Base-by-base conservation (phyloP, 2,113 vertebrate genomes). In the Odobenus rosmarus region DNA sequence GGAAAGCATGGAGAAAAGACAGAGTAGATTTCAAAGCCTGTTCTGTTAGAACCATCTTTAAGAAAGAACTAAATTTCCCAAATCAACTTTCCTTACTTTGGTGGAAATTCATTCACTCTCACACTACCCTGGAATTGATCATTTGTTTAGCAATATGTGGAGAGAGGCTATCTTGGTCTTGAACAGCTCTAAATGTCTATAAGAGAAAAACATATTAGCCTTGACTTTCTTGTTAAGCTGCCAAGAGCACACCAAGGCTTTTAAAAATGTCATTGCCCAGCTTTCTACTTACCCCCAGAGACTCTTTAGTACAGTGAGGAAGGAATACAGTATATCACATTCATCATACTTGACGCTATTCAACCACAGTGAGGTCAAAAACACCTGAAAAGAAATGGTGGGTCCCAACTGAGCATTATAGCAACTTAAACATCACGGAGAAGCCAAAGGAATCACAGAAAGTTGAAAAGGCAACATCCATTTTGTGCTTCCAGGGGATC, bases 231-330 rank as follows among this genome's bases (percentile, higher is more conserved):
- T 95, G 94, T 97, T 98, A 98, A 98, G 39, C 81, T 98, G 77
- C 86, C 6, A 67, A 97, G 84, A 97, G 82, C 64, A 93, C 76
- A 96, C 83, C 39, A 53, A 51, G 14, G 18, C 88, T 98, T 98
- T 97, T 97, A 57, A 96, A 97, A 98, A 98, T 98, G 96, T 95
- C 98, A 97, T 95, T 1, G 23, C 79, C 96, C 1, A 33, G 74
- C 84, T 98, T 96, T 89, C 91, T 97, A 72, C 13, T 42, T 96
- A 96, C 92, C 96, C 83, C 72, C 33, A 0, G 92, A 98, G 96
- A 94, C 64, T 97, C 93, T 95, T 98, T 98, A 98, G 96, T 57
- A 85, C 59, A 92, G 79, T 26, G 67, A 92, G 46, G 64, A 97
- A 89, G 42, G 92, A 96, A 51, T 77, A 93, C 24, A 7, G 46